These are phyloP conservation scores for Micromys minutus DNA, from an alignment of 2,113 vertebrate genomes.

Conservation along the genomic window DNA sequence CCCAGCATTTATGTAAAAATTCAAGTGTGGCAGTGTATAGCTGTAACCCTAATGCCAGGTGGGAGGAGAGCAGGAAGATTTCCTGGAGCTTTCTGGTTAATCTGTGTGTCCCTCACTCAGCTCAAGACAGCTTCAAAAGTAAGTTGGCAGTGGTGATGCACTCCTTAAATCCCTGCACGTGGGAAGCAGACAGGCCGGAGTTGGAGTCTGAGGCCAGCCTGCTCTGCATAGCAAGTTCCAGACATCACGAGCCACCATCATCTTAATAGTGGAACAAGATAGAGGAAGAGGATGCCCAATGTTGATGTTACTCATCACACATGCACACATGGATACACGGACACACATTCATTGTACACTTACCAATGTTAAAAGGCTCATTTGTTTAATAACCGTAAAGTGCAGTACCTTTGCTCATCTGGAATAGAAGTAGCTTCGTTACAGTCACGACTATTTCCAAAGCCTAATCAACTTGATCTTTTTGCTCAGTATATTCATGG, in stretches of 20 bases:
- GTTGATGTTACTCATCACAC: background rate
- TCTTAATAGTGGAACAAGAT: background rate
- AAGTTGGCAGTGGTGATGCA: background rate
- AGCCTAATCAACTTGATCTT: background rate
- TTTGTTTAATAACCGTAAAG: background rate
- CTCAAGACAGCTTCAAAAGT: background rate
- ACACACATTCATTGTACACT: background rate
- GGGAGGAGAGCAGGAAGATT: background rate
- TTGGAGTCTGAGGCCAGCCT: background rate
- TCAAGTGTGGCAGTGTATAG: background rate
- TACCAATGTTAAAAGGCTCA: background rate
- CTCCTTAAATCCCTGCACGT: background rate
- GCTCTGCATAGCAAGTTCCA: background rate
- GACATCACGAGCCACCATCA: too few species aligned
- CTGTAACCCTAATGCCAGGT: background rate
- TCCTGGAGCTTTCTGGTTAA: background rate
- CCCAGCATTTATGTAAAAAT: background rate
- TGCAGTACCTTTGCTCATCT: background rate
- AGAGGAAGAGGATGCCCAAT: background rate
- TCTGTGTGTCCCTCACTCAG: background rate
- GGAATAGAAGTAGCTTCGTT: background rate
- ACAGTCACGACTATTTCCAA: background rate
- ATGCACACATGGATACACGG: background rate
- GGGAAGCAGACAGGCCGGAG: background rate
- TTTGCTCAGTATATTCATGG: slow-evolving; percentile 2